Evolutionary conservation across 2,113 vertebrate genomes (phyloP), one percentile per base, ranked within the genome.

Genomic region (Hippocampus zosterae): DNA sequence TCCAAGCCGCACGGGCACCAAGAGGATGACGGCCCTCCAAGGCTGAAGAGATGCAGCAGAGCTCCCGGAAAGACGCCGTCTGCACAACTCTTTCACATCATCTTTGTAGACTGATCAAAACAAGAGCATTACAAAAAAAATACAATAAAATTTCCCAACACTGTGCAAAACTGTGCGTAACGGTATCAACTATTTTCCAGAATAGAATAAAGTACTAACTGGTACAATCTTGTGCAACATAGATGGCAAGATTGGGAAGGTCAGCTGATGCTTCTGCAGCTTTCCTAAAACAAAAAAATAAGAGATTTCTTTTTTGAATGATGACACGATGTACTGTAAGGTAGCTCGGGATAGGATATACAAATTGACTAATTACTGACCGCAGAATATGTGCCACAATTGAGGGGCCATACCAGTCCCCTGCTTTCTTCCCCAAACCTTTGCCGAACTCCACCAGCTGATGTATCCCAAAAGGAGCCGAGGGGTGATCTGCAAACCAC

Each of bases 361-460:
- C 61, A 42, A 62, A 13, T 3, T 2, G 21, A 23, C 9, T n/a
- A 44, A 64, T 29, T 29, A 67, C 92, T 95, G 82, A 96, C 95
- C 92, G 88, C 60, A 97, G 88, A 67, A 97, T 94, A 79, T 97
- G 94, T 0, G 94, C 93, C 0, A 86, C 93, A 5, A 95, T 90
- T 41, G 94, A 93, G 0, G 95, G 95, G 3, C 96, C 95, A 7
- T 96, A 97, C 96, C 96, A 97, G 88, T 97, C 95, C 0, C 96
- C 96, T 0, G 95, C 94, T 72, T 89, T 94, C 85, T 94, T 95
- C 81, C 95, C 95, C 0, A 92, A 93, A 72, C 89, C 91, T 75
- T 75, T 85, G 0, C 95, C 95, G 5, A 94, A 74, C 61, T 93
- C 90, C 65, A 97, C 94, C 64, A 97, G 83, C 53, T 71, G 86